phyloP scores from a whole-genome alignment of 2,113 vertebrate genomes.

The Bagarius yarrelli region DNA sequence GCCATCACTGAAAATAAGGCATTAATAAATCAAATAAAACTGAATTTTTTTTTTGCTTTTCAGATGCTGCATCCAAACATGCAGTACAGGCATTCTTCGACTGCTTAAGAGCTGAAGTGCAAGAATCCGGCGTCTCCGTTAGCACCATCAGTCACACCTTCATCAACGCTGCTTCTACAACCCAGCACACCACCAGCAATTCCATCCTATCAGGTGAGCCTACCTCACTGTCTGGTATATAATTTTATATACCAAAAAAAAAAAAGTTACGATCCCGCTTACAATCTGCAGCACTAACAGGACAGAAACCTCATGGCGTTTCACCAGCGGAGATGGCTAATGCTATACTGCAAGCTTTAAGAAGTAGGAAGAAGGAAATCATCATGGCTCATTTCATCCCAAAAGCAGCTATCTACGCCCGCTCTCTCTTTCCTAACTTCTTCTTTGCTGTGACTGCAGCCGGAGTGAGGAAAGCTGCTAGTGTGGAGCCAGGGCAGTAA shows the following conservation, averaged over 20 bases:
- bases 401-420: conserved; percentile 79
- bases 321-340: conserved; percentile 77
- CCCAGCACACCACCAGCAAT: conserved; percentile 32
- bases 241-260: not conserved
- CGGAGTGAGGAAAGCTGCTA: conserved; percentile 77
- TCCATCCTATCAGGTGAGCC: conserved; percentile 63
- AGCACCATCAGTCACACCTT: conserved; percentile 90
- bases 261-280: not conserved
- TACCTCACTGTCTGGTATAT: not conserved
- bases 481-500: conserved; percentile 59
- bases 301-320: conserved; percentile 73
- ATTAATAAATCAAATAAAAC: not conserved
- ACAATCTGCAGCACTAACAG: conserved; percentile 76
- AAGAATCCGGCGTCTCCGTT: conserved; percentile 85
- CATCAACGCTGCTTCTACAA: conserved; percentile 70
- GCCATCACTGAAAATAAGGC: too few relatives aligned
- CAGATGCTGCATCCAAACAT: conserved; percentile 94
- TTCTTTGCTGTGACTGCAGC: conserved; percentile 89
- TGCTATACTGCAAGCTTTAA: conserved; percentile 80
- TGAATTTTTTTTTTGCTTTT: conserved; percentile 5
- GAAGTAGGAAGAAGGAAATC: conserved; percentile 84
- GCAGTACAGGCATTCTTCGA: conserved; percentile 92
- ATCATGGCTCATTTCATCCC: conserved; percentile 84
- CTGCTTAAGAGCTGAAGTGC: conserved; percentile 88
- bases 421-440: conserved; percentile 83